Evolutionary conservation across 1,140 invertebrate species (phyloP).

Genomic region (Chironomus tepperi): DNA sequence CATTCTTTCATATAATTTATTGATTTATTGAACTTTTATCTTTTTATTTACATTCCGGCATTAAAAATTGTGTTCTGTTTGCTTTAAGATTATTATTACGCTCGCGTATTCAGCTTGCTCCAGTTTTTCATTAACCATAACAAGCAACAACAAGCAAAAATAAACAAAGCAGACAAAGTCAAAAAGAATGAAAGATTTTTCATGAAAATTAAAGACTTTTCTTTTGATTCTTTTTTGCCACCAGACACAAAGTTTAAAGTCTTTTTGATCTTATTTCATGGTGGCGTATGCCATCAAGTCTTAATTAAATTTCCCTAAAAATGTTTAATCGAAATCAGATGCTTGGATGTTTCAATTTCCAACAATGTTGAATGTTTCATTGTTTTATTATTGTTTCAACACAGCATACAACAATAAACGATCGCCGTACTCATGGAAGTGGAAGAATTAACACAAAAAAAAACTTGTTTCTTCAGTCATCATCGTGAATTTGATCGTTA

Average conservation of each 20-base stretch:
- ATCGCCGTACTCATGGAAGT: neutral
- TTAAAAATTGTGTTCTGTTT: neutral
- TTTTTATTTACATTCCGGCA: neutral
- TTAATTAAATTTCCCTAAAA: too few species aligned
- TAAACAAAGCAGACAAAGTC: neutral
- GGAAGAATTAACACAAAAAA: neutral
- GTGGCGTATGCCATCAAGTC: neutral
- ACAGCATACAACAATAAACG: neutral
- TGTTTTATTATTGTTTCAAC: constrained; percentile 12
- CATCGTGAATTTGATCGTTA: constrained; percentile 8
- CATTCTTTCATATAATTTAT: neutral
- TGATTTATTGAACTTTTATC: constrained; percentile 9
- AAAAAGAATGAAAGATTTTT: neutral
- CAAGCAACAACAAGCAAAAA: neutral
- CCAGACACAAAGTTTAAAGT: neutral
- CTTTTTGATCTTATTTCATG: neutral
- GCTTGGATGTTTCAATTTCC: neutral
- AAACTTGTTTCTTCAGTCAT: neutral
- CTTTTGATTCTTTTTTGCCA: neutral
- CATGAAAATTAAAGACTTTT: neutral
- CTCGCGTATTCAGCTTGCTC: neutral
- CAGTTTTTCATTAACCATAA: neutral
- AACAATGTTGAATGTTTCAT: constrained; percentile 16
- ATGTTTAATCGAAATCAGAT: constrained; percentile 21
- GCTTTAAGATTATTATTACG: neutral